Evolutionary conservation across 2,797 vertebrate species (phyloP).

Genomic region (Synanceia verrucosa): DNA sequence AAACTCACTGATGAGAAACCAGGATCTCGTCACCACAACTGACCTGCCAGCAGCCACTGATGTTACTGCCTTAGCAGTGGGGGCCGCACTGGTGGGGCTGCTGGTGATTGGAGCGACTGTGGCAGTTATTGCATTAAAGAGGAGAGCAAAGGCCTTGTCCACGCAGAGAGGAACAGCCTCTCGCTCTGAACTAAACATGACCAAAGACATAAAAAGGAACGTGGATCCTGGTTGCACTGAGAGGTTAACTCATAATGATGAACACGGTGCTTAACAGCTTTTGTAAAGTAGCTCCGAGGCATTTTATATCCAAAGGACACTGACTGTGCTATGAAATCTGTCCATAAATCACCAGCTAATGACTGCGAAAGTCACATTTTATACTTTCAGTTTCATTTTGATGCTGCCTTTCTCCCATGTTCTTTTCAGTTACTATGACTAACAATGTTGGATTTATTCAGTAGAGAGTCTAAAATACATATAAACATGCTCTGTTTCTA

Average conservation of each 20-base stretch:
- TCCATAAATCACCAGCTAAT: background rate
- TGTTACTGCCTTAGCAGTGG: slow-evolving; percentile 1
- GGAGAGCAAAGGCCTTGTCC: slow-evolving; percentile 5
- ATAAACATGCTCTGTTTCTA: background rate
- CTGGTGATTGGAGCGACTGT: slow-evolving; percentile 34
- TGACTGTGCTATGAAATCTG: background rate
- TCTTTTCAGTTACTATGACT: background rate
- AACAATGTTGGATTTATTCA: background rate
- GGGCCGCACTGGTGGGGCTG: slow-evolving; percentile 33
- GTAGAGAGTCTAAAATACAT: background rate
- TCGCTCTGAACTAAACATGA: background rate
- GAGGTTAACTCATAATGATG: slow-evolving; percentile 11
- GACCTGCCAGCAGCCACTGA: background rate
- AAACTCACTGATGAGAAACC: rapidly evolving
- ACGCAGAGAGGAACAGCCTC: background rate
- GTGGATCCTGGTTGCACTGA: slow-evolving; percentile 19
- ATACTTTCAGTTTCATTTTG: slow-evolving; percentile 3
- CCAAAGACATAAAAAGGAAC: background rate
- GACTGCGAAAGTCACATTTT: background rate
- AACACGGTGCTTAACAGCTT: background rate
- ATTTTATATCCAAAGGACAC: slow-evolving; percentile 5
- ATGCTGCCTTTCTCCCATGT: background rate
- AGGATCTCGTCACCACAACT: background rate
- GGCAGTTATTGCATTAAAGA: slow-evolving; percentile 31
- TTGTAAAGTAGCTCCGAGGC: background rate